phyloP scores from a whole-genome alignment of 2,797 vertebrate genomes.

The Crypturellus tataupa region DNA sequence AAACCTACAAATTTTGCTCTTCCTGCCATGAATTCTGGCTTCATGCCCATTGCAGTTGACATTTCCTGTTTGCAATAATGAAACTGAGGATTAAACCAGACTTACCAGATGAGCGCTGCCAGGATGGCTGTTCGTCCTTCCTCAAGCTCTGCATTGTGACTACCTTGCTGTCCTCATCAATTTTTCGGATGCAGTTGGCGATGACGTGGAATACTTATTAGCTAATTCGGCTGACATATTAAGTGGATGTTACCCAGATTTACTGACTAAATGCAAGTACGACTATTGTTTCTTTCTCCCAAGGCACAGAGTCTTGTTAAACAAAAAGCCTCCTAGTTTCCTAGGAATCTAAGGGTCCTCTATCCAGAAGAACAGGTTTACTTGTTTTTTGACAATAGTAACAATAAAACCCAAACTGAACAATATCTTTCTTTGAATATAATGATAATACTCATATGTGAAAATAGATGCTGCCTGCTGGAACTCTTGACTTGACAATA shows the following conservation, averaged over 20 bases:
- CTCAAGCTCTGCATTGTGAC: background rate
- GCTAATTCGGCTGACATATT: background rate
- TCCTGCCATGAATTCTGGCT: background rate
- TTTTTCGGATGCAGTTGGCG: background rate
- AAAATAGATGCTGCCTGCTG: background rate
- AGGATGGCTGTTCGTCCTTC: background rate
- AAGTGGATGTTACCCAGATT: background rate
- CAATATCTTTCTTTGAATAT: background rate
- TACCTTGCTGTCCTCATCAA: background rate
- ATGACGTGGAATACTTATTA: background rate
- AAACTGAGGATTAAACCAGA: background rate
- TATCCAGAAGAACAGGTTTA: background rate
- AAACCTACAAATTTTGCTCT: background rate
- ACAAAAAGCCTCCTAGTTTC: background rate
- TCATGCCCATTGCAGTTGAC: background rate
- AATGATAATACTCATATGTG: background rate
- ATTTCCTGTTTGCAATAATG: background rate
- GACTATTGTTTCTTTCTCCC: background rate
- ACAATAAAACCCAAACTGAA: background rate
- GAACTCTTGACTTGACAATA: background rate
- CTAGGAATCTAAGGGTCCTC: background rate
- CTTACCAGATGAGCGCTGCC: background rate
- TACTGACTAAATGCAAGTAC: background rate
- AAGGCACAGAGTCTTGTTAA: background rate
- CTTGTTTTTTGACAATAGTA: background rate